Evolutionary conservation across 2,113 vertebrate genomes (phyloP), one percentile per base, ranked within the genome.

Genomic region (Antechinus flavipes): DNA sequence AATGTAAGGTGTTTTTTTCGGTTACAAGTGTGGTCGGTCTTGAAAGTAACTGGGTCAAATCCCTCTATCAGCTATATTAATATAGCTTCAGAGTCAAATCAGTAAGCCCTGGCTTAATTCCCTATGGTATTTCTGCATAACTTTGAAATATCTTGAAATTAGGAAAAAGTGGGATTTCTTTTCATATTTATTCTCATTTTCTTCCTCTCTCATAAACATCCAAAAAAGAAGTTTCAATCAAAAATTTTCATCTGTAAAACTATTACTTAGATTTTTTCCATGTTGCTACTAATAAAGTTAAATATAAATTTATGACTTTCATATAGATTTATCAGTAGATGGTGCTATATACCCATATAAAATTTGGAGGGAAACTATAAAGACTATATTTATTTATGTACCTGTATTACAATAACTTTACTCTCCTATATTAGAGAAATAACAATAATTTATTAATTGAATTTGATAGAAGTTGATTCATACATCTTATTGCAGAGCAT

Each of bases 311-410:
- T 30, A 3, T 90, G 19, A 55, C 22, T 47, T 93, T 61, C 54
- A 93, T 91, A 35, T 76, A 8, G 35, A n/a, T 27, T 95, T 93
- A 76, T 89, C 84, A 89, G 55, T 94, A 97, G 94, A 93, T 93
- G 92, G 91, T 76, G 92, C 90, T 96, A 16, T 91, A 50, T 90
- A 23, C 35, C 30, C 47, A 47, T 50, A 30, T 35, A 76, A 49
- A 84, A 42, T 84, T 42, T 84, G 68, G 1, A 42, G 61, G 27
- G 16, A 68, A 68, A 16, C n/a, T 42, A 84, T 42, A 22, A 8
- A 84, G 68, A 42, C n/a, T 84, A 16, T n/a, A 84, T 95, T 14
- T 42, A 11, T 90, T 90, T 89, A 27, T 90, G 52, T 26, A 95
- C 91, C 19, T 84, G 11, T 84, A 84, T 23, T 84, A 84, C 42